phyloP scores from a whole-genome alignment of 2,113 vertebrate genomes.

The Arothron firmamentum region DNA sequence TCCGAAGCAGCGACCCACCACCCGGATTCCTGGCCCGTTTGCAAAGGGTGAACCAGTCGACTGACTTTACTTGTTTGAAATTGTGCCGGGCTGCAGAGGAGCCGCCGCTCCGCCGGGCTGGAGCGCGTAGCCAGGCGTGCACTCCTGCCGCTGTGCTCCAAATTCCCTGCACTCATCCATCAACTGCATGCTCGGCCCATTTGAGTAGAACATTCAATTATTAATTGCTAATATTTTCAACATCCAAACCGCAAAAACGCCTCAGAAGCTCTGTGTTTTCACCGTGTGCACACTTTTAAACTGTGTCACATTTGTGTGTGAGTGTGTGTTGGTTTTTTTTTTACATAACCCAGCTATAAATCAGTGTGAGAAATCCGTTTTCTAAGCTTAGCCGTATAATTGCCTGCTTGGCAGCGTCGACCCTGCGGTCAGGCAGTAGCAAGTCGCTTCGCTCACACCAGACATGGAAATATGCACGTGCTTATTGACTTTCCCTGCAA shows the following conservation, averaged over 20 bases:
- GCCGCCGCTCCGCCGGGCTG: too few species aligned
- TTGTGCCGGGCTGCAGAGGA: too few species aligned
- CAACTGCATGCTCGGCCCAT: too few species aligned
- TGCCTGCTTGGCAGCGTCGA: conserved; percentile 64
- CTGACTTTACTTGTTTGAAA: too few species aligned
- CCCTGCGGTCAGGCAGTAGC: conserved; percentile 65
- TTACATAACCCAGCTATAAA: conserved; percentile 48
- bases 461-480: conserved; percentile 66
- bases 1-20: neutral
- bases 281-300: neutral
- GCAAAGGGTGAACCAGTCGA: too few species aligned
- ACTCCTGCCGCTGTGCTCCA: too few species aligned
- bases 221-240: too few species aligned
- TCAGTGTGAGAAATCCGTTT: conserved; percentile 46
- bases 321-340: too few species aligned
- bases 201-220: too few species aligned
- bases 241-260: neutral
- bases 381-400: conserved; percentile 59
- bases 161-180: too few species aligned
- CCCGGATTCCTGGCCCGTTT: too few species aligned
- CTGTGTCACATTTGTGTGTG: neutral
- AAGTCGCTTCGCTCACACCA: conserved; percentile 67
- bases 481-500: conserved; percentile 52
- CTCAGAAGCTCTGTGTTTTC: neutral
- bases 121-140: too few species aligned